Percentiles rank a stretch among this genome's conserved stretches.
phyloP scores from a whole-genome alignment of 2,797 vertebrate genomes.

The Rhinichthys osculus region DNA sequence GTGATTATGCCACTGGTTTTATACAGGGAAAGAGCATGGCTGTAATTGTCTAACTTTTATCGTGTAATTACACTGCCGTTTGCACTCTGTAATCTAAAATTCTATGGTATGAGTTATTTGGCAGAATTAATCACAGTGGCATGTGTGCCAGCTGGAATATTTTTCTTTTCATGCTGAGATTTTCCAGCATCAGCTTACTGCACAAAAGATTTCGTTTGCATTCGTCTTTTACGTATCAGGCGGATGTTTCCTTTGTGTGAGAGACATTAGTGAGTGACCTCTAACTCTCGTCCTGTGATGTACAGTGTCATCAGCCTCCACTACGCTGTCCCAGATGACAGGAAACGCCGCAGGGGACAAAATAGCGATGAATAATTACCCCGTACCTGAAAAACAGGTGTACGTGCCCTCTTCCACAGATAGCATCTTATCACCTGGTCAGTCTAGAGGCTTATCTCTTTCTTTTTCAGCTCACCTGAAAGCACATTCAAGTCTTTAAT shows the following conservation, averaged over 20 bases:
- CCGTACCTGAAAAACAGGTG: conserved; percentile 51
- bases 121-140: conserved; percentile 69
- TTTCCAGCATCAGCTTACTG: conserved; percentile 29
- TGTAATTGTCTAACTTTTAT: conserved; percentile 79
- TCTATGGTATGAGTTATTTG: conserved; percentile 59
- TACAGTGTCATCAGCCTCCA: conserved; percentile 39
- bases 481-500: conserved; percentile 67
- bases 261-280: conserved; percentile 46
- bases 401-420: conserved; percentile 49
- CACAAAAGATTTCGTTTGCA: not conserved
- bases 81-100: conserved; percentile 74
- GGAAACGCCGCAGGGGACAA: conserved; percentile 54
- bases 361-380: conserved; percentile 65
- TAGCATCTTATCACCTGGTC: conserved; percentile 64
- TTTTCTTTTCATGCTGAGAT: conserved; percentile 57
- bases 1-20: conserved; percentile 78
- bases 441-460: conserved; percentile 61
- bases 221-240: conserved; percentile 32
- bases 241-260: conserved; percentile 49
- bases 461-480: conserved; percentile 64
- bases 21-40: conserved; percentile 65
- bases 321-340: conserved; percentile 48
- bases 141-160: conserved; percentile 59
- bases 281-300: conserved; percentile 56
- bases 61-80: conserved; percentile 76